Evolutionary conservation across 2,888 invertebrate species (phyloP).

Genomic region (Griposia aprilina): DNA sequence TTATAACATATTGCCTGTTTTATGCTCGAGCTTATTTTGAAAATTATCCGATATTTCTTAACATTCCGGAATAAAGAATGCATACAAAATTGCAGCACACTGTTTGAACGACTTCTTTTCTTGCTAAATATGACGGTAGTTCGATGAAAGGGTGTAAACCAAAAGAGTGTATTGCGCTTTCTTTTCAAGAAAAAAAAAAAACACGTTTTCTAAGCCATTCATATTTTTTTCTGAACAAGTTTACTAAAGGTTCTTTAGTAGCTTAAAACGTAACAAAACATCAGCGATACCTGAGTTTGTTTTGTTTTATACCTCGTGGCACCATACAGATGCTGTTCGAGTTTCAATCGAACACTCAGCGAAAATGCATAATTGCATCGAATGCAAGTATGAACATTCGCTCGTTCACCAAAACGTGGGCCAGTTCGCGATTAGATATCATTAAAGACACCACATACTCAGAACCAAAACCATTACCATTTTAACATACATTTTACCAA

Average conservation of each 20-base stretch:
- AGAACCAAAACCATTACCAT: too few relatives aligned
- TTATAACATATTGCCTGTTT: conserved; percentile 25
- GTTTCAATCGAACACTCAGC: too few relatives aligned
- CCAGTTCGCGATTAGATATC: too few relatives aligned
- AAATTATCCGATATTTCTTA: conserved; percentile 23
- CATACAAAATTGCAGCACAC: conserved; percentile 17
- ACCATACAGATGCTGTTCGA: too few relatives aligned
- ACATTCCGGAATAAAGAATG: conserved; percentile 9
- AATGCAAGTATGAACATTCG: too few relatives aligned
- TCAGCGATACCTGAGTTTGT: not conserved
- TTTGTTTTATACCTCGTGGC: not conserved
- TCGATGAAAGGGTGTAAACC: conserved; percentile 30
- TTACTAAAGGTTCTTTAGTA: not conserved
- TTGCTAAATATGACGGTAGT: conserved; percentile 17
- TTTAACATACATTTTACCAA: too few relatives aligned
- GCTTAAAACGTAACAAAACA: not conserved
- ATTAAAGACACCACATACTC: too few relatives aligned
- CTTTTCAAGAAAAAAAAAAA: conserved; percentile 13
- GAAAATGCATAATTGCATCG: too few relatives aligned
- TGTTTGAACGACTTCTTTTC: conserved; percentile 30
- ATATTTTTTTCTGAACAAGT: not conserved
- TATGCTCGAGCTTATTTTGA: conserved; percentile 22
- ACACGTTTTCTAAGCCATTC: conserved; percentile 4
- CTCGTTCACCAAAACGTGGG: too few relatives aligned
- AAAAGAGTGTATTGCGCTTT: conserved; percentile 1